A percentile compares a stretch with the other conserved stretches of the same genome.
Evolutionary conservation across 2,113 vertebrate genomes (phyloP).

Genomic region (Vanacampus margaritifer): DNA sequence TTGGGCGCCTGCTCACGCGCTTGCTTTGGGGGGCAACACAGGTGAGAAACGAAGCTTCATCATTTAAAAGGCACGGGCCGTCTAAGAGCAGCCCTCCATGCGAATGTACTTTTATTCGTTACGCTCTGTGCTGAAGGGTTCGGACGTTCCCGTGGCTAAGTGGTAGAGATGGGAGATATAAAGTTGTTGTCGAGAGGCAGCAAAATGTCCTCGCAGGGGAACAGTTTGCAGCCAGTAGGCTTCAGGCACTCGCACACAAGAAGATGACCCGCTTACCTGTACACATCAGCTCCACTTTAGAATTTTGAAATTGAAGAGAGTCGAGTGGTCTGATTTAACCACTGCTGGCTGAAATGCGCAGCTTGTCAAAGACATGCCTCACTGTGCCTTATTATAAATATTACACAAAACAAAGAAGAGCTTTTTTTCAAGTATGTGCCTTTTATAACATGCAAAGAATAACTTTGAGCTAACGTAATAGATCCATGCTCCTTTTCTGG

Average conservation of each 20-base stretch:
- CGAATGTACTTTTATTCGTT: constrained; percentile 1
- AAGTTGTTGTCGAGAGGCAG: not conserved
- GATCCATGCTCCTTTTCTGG: too few relatives aligned
- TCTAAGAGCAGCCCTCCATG: not conserved
- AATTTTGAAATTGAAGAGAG: constrained; percentile 15
- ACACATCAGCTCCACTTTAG: too few relatives aligned
- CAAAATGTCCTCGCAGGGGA: constrained; percentile 2
- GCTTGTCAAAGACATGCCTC: not conserved
- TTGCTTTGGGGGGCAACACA: constrained; percentile 84
- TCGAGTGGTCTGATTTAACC: constrained; percentile 1
- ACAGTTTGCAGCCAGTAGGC: constrained; percentile 37
- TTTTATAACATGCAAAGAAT: too few relatives aligned
- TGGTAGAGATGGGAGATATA: not conserved
- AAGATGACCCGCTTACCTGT: constrained; percentile 16
- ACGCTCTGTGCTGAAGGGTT: constrained; percentile 16
- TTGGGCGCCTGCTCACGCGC: constrained; percentile 66
- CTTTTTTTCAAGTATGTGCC: too few relatives aligned
- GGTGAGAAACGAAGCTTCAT: constrained; percentile 67
- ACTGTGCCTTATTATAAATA: not conserved
- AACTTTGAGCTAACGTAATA: too few relatives aligned
- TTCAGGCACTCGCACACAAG: constrained; percentile 4
- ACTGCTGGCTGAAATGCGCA: not conserved
- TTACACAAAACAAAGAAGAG: not conserved
- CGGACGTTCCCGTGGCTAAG: constrained; percentile 35
- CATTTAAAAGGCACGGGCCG: constrained; percentile 6